A percentile compares a stretch with the other conserved stretches of the same genome.
Conservation (phyloP, 2,888 invertebrate species). For the Galerucella calmariensis region DNA sequence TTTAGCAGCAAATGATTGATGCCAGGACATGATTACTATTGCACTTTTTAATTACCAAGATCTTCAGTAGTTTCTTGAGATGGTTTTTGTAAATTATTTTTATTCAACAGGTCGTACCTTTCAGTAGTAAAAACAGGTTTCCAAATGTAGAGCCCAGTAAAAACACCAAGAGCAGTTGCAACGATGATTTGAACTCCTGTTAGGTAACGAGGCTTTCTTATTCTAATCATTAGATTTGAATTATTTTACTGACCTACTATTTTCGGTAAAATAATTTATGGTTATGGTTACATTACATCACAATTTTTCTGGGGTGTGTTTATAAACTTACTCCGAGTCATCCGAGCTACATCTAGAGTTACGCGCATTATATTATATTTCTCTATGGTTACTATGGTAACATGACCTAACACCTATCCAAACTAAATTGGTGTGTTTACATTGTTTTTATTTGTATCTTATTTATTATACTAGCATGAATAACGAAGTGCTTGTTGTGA, state of each 20-base stretch:
- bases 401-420: too few species aligned
- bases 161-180: conserved; percentile 56
- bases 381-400: too few species aligned
- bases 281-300: background rate
- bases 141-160: conserved; percentile 63
- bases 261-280: background rate
- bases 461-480: too few species aligned
- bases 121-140: conserved; percentile 57
- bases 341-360: too few species aligned
- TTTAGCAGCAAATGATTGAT: conserved; percentile 35
- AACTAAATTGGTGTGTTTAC: too few species aligned
- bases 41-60: background rate
- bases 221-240: conserved; percentile 48
- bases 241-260: background rate
- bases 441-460: too few species aligned
- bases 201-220: conserved; percentile 57
- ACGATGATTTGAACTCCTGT: conserved; percentile 57
- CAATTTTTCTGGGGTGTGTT: too few species aligned
- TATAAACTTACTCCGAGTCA: too few species aligned
- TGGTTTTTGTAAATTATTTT: background rate
- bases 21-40: conserved; percentile 29
- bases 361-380: too few species aligned
- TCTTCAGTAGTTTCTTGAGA: conserved; percentile 10
- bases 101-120: background rate
- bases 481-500: too few species aligned